These are phyloP conservation scores for Leucophenga montana DNA, from an alignment of 2,888 invertebrate genomes.

Conservation along the genomic window DNA sequence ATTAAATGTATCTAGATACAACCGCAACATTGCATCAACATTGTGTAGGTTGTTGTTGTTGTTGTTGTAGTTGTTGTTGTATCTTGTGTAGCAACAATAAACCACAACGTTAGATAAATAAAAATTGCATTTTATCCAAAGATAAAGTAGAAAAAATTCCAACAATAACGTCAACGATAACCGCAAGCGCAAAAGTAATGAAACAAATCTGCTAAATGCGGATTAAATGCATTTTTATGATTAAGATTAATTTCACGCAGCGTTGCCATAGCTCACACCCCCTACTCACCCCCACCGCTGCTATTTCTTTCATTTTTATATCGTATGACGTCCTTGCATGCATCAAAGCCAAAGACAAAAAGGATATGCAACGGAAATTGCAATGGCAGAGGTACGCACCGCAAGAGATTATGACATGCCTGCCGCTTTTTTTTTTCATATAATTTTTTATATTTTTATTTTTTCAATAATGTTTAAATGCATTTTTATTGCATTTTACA, in stretches of 20 bases:
- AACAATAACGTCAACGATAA: slow-evolving; percentile 32
- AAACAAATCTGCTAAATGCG: slow-evolving; percentile 60
- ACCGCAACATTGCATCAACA: slow-evolving; percentile 45
- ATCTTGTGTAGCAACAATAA: no score
- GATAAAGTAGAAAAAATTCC: slow-evolving; percentile 23
- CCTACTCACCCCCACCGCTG: slow-evolving; percentile 13
- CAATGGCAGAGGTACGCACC: no score
- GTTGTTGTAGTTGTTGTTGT: no score
- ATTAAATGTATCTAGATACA: slow-evolving; percentile 23
- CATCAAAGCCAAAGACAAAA: background rate
- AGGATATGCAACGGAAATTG: no score
- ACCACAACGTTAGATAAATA: slow-evolving; percentile 39
- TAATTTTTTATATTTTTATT: slow-evolving; percentile 32
- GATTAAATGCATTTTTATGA: slow-evolving; percentile 64
- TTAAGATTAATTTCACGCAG: slow-evolving; percentile 64
- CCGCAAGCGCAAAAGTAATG: slow-evolving; percentile 35
- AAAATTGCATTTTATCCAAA: slow-evolving; percentile 51
- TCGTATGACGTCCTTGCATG: no score
- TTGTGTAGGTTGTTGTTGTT: no score
- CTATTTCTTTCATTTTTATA: no score
- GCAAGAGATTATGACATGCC: slow-evolving; percentile 2
- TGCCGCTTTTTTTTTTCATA: background rate
- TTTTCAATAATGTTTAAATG: slow-evolving; percentile 21
- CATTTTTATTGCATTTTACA: slow-evolving; percentile 25
- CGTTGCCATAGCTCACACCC: slow-evolving; percentile 37